Percentiles rank a stretch among this genome's conserved stretches.
Evolutionary conservation across 1,140 invertebrate genomes (phyloP).

Genomic region (Atopsyche davidsoni): DNA sequence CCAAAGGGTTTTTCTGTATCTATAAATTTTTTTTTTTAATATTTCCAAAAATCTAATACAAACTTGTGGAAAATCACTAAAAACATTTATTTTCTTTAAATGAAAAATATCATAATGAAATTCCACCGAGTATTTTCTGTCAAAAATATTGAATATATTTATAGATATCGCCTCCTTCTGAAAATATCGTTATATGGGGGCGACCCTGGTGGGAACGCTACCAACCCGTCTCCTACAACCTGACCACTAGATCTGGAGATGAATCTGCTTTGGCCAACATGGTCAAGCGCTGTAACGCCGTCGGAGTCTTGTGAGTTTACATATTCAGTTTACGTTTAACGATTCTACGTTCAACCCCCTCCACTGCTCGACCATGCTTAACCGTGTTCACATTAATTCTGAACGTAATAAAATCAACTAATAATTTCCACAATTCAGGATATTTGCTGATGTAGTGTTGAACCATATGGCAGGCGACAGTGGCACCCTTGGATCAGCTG

Average conservation of each 20-base stretch:
- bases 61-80: not conserved
- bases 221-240: slow-evolving; percentile 76
- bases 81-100: no score
- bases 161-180: slow-evolving; percentile 10
- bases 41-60: not conserved
- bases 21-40: no score
- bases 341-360: not conserved
- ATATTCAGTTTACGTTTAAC: not conserved
- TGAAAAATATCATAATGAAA: no score
- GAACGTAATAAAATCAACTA: no score
- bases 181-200: slow-evolving; percentile 15
- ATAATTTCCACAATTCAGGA: slow-evolving; percentile 39
- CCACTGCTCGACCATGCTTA: not conserved
- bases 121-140: no score
- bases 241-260: slow-evolving; percentile 65
- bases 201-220: slow-evolving; percentile 76
- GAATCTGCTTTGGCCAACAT: slow-evolving; percentile 63
- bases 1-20: no score
- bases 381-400: no score
- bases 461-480: slow-evolving; percentile 65
- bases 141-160: no score
- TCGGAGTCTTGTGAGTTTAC: slow-evolving; percentile 40
- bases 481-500: slow-evolving; percentile 42
- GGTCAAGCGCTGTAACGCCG: slow-evolving; percentile 59
- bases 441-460: slow-evolving; percentile 65